These are phyloP conservation scores for Sphaeridia pumilis DNA, from an alignment of 2,888 invertebrate genomes.

Conservation along the genomic window DNA sequence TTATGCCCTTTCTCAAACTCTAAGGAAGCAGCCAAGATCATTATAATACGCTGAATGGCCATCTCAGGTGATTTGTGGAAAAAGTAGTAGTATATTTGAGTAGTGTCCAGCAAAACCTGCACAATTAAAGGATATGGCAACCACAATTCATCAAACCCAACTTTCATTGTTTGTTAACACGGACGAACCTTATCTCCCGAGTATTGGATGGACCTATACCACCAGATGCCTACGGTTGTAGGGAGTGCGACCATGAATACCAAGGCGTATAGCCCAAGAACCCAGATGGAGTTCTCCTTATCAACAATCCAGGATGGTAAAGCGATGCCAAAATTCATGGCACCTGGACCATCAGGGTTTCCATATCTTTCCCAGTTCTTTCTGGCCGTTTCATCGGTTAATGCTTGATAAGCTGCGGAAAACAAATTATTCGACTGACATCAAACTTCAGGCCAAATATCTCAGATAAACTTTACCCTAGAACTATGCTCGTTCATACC, in stretches of 20 bases:
- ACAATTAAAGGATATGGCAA: conserved; percentile 9
- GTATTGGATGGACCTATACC: conserved; percentile 95
- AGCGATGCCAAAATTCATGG: conserved; percentile 98
- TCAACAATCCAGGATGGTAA: conserved; percentile 99
- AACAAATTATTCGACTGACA: neutral
- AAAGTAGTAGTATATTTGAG: conserved; percentile 89
- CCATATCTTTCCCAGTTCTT: conserved; percentile 99
- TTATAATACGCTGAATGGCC: conserved; percentile 85
- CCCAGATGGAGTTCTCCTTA: conserved; percentile 98
- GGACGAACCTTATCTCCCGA: conserved; percentile 73
- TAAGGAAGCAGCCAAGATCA: conserved; percentile 91
- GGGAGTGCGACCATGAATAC: conserved; percentile 97
- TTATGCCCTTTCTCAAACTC: conserved; percentile 93
- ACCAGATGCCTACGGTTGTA: conserved; percentile 90
- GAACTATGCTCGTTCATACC: conserved; percentile 45
- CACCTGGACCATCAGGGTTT: conserved; percentile 98
- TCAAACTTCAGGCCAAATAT: neutral
- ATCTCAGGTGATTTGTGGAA: conserved; percentile 93
- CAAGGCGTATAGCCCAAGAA: conserved; percentile 77
- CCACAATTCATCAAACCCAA: neutral
- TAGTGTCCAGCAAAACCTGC: conserved; percentile 84
- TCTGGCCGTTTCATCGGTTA: conserved; percentile 94
- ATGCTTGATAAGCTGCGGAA: conserved; percentile 54
- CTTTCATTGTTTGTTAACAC: neutral
- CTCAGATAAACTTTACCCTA: neutral